Evolutionary conservation across 1,140 invertebrate genomes (phyloP).

Genomic region (Bilobella aurantiaca): DNA sequence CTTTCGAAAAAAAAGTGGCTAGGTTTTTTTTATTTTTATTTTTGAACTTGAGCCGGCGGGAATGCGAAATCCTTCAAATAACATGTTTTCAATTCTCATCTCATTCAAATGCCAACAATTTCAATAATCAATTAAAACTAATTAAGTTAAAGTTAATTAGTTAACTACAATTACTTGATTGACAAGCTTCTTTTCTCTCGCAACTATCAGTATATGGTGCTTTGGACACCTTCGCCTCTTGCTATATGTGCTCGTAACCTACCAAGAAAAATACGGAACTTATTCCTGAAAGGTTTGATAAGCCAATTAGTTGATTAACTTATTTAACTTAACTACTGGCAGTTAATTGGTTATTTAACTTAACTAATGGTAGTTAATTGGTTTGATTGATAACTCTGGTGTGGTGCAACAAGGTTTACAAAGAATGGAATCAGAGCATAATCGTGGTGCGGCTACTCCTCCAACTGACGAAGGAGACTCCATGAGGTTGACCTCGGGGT

Average conservation of each 20-base stretch:
- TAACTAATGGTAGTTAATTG: neutral
- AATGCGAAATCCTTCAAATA: no score
- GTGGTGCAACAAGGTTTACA: neutral
- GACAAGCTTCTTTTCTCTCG: neutral
- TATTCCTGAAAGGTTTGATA: neutral
- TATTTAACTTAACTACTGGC: neutral
- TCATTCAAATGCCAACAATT: no score
- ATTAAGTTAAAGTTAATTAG: neutral
- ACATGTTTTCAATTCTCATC: no score
- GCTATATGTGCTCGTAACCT: neutral
- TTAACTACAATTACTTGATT: neutral
- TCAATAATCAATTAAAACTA: neutral
- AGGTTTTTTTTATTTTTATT: no score
- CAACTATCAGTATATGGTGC: neutral
- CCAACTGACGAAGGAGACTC: neutral
- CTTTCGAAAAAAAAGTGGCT: no score
- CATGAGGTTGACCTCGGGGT: neutral
- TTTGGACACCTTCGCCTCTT: no score
- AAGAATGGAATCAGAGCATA: neutral
- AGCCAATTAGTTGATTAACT: neutral
- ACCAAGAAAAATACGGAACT: neutral
- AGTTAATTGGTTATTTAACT: neutral
- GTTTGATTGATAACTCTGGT: neutral
- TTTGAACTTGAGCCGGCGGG: no score
- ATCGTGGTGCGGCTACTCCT: neutral